phyloP scores from a whole-genome alignment of 2,113 vertebrate genomes.

The Tragelaphus imberbis region DNA sequence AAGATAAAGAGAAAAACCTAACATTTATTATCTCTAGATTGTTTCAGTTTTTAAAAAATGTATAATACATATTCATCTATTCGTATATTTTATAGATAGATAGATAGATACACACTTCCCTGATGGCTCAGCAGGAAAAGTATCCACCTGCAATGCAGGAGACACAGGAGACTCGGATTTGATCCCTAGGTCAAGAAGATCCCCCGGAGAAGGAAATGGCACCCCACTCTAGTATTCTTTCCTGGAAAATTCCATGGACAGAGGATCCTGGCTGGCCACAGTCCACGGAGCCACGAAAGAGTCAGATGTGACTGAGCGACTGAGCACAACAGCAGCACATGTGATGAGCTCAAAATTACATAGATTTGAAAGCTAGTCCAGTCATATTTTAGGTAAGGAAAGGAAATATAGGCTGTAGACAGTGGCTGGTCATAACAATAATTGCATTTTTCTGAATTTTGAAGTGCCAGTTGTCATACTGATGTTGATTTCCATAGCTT shows the following conservation, averaged over 20 bases:
- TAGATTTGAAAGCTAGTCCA: slow-evolving; percentile 46
- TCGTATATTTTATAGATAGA: neutral
- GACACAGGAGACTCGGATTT: neutral
- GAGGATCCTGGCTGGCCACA: neutral
- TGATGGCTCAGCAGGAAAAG: neutral
- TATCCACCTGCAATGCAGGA: neutral
- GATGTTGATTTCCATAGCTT: neutral
- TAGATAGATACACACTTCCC: neutral
- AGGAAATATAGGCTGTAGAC: neutral
- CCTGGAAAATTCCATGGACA: neutral
- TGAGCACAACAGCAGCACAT: neutral
- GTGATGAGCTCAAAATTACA: neutral
- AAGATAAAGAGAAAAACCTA: neutral
- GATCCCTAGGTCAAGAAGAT: neutral
- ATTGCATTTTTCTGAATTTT: slow-evolving; percentile 31
- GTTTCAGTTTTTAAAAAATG: neutral
- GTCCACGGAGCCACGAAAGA: neutral
- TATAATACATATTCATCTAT: neutral
- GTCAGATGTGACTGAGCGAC: neutral
- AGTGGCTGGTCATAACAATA: slow-evolving; percentile 29
- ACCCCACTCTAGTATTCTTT: neutral
- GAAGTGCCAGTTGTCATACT: neutral
- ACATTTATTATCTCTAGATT: neutral
- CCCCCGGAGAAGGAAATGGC: neutral
- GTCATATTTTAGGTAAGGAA: slow-evolving; percentile 2